Percentiles rank a stretch among this genome's conserved stretches.
These are phyloP conservation scores for Perca fluviatilis DNA, from an alignment of 2,113 vertebrate genomes.

Conservation along the genomic window DNA sequence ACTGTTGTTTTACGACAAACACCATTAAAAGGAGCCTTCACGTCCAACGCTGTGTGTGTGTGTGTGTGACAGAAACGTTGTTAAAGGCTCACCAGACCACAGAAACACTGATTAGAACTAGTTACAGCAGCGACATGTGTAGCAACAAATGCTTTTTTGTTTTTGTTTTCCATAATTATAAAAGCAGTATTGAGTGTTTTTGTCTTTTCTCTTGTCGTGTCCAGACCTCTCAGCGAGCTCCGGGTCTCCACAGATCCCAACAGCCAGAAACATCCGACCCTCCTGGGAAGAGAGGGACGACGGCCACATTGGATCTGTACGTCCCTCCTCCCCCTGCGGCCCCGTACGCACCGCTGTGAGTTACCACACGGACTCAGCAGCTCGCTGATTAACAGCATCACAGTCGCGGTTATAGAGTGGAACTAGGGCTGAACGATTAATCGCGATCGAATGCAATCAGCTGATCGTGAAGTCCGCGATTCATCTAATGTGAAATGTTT, in stretches of 20 bases:
- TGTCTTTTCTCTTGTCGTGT: not conserved
- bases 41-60: not conserved
- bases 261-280: slow-evolving; percentile 82
- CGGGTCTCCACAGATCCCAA: slow-evolving; percentile 73
- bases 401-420: not conserved
- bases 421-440: too few species aligned
- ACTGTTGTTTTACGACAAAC: slow-evolving; percentile 29
- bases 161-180: not conserved
- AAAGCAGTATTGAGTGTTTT: not conserved
- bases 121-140: not conserved
- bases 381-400: not conserved
- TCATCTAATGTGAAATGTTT: too few species aligned
- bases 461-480: too few species aligned
- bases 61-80: not conserved
- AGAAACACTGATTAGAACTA: not conserved
- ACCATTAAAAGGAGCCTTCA: not conserved
- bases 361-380: not conserved
- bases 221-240: slow-evolving; percentile 80
- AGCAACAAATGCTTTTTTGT: not conserved
- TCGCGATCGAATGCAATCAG: too few species aligned
- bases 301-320: slow-evolving; percentile 90
- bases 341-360: slow-evolving; percentile 89
- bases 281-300: slow-evolving; percentile 87
- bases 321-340: slow-evolving; percentile 92
- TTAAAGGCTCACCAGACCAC: not conserved